Evolutionary conservation across 2,113 vertebrate species (phyloP).

Genomic region (Oriolus oriolus): DNA sequence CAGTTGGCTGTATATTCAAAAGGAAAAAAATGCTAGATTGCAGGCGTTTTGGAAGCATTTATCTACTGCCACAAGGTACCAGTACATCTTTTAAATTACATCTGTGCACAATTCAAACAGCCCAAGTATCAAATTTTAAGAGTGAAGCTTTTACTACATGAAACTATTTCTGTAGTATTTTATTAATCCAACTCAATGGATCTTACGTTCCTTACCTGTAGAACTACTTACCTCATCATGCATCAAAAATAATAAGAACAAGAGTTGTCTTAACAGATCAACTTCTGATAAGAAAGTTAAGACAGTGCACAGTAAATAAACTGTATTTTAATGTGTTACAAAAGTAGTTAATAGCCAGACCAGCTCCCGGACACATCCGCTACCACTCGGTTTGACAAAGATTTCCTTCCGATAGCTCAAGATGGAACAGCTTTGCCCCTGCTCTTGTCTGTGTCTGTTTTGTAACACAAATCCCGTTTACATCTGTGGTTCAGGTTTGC

Average conservation of each 20-base stretch:
- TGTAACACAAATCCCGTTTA: background rate
- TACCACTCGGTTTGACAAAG: background rate
- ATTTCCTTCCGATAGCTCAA: background rate
- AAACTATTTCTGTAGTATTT: background rate
- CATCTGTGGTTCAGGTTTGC: background rate
- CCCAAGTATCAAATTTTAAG: background rate
- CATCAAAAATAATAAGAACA: background rate
- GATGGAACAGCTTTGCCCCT: background rate
- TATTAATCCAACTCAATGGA: background rate
- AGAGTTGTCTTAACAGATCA: background rate
- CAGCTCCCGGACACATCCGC: background rate
- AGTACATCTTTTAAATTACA: background rate
- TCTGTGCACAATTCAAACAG: background rate
- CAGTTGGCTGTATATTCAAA: background rate
- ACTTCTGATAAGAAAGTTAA: conserved; percentile 2
- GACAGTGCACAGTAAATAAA: conserved; percentile 30
- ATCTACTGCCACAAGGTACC: background rate
- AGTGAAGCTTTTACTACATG: background rate
- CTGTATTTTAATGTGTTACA: conserved; percentile 20
- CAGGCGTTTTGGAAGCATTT: background rate
- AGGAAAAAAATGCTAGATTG: background rate
- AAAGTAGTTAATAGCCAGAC: background rate
- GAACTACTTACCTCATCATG: conserved; percentile 40
- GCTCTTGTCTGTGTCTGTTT: background rate
- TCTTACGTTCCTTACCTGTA: conserved; percentile 19